phyloP scores from a whole-genome alignment of 2,113 vertebrate species.

The Accipiter virgatus region DNA sequence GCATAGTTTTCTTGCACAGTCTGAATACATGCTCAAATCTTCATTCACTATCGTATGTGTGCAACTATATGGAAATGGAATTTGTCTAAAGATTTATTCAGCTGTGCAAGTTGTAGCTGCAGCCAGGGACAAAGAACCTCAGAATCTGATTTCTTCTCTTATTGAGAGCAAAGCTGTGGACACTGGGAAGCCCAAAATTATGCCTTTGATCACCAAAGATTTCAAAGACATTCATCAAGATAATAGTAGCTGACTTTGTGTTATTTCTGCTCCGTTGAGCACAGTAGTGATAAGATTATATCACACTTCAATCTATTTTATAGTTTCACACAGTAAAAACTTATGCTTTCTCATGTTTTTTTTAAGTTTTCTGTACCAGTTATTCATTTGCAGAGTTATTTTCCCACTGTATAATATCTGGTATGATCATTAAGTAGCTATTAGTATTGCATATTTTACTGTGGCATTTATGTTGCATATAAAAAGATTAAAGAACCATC shows the following conservation, averaged over 20 bases:
- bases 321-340: background rate
- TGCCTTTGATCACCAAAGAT: background rate
- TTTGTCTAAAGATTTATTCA: background rate
- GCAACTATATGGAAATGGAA: background rate
- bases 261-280: background rate
- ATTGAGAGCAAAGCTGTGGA: background rate
- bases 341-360: background rate
- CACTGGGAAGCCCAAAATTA: background rate
- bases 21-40: background rate
- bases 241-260: background rate
- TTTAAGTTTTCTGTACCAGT: background rate
- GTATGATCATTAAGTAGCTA: background rate
- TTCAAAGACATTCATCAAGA: background rate
- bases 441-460: background rate
- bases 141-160: background rate
- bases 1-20: background rate
- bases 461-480: background rate
- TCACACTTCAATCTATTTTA: background rate
- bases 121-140: background rate
- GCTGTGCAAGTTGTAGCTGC: background rate
- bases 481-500: constrained; percentile 14
- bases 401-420: background rate
- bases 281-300: background rate
- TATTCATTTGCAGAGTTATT: background rate
- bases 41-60: background rate